Base-by-base conservation (phyloP, 1,140 invertebrate genomes). In the Pachyrhynchus sulphureomaculatus region DNA sequence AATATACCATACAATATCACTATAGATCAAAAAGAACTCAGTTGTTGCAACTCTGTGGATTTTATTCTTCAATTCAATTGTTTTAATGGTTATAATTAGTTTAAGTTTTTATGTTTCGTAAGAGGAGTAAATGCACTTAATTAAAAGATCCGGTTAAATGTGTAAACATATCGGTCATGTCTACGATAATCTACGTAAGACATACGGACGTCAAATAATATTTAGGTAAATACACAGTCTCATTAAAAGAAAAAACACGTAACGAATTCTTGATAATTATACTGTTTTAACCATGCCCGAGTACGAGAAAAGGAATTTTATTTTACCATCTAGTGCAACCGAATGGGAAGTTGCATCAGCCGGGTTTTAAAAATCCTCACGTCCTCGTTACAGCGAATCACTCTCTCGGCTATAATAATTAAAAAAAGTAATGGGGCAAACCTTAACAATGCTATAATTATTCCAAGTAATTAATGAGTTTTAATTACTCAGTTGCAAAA, bases 261-360 rank as follows among this genome's bases (percentile, higher is more conserved):
- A 48, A 41, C n/a, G 34, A 42, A 53, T 53, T 41, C 49, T 39
- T 37, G 37, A 52, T 53, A 29, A 6, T 29, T 3, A 9, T 53
- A 41, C 36, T 41, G 23, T 41, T 53, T 53, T 23, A 39, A 29
- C 21, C 51, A 18, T 9, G 41, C 6, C 29, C 4, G 5, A 53
- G 41, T 20, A 48, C 20, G 24, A 12, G 51, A 17, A 53, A 18
- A 53, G 51, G 51, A 39, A 53, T 53, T 53, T 53, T 24, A 9
- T 39, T 53, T 53, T 53, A 53, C 41, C 36, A 36, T 53, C 51
- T 53, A 53, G 51, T 53, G 51, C 51, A 53, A 53, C 18, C 37
- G 18, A 2, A 21, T 23, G 12, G 21, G 21, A 26, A 26, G 34
- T 53, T 53, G 51, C 51, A 53, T 53, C 51, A 53, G 51, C 51